phyloP scores from a whole-genome alignment of 2,113 vertebrate species.

The Indri indri region DNA sequence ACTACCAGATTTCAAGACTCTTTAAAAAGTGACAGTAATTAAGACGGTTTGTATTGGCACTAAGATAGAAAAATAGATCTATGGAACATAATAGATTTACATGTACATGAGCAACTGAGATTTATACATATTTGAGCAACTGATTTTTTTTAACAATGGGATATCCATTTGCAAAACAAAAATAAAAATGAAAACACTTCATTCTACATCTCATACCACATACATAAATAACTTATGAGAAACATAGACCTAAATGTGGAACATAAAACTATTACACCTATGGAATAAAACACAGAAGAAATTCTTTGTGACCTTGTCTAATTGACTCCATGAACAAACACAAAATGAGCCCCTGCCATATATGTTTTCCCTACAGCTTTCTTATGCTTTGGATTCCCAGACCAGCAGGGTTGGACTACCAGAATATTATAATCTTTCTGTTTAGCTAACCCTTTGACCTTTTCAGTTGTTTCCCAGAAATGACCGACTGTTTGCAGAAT shows the following conservation, averaged over 20 bases:
- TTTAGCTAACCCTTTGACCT: too few species aligned
- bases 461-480: too few species aligned
- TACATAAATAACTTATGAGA: background rate
- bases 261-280: background rate
- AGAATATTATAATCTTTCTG: too few species aligned
- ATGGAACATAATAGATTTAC: background rate
- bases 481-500: too few species aligned
- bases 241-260: background rate
- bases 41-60: background rate
- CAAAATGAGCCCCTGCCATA: too few species aligned
- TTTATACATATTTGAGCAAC: background rate
- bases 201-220: background rate
- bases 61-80: background rate
- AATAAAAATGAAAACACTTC: background rate
- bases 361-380: too few species aligned
- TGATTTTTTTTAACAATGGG: background rate
- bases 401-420: too few species aligned
- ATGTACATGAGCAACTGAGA: background rate
- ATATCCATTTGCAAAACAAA: background rate
- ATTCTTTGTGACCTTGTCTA: background rate
- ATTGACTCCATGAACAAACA: too few species aligned
- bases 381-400: too few species aligned
- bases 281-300: background rate
- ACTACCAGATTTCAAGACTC: background rate
- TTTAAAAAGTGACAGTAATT: background rate